Evolutionary conservation across 23 tunicate genomes (phyloP).

Genomic region (Ciona savignyi): DNA sequence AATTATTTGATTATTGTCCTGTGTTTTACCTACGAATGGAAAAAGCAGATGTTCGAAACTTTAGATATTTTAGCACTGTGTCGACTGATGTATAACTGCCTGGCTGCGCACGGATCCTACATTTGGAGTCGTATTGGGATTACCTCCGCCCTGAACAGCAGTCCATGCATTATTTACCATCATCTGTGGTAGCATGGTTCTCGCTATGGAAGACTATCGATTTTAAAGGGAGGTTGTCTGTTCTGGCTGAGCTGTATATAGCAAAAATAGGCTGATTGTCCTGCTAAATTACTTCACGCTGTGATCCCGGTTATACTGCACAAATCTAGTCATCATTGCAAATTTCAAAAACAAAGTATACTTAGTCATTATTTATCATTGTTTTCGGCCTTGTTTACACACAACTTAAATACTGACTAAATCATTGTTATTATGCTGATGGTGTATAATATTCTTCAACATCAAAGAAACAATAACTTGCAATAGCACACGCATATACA

Average conservation of each 20-base stretch:
- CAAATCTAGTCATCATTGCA: background rate
- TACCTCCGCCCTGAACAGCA: background rate
- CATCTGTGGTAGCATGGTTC: background rate
- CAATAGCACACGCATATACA: too few species aligned
- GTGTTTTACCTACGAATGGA: background rate
- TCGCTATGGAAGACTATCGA: background rate
- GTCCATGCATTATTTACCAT: constrained; percentile 1
- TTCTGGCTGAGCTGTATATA: background rate
- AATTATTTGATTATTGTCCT: background rate
- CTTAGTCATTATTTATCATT: too few species aligned
- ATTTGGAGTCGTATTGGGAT: background rate
- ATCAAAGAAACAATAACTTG: too few species aligned
- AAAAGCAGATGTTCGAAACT: background rate
- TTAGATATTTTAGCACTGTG: background rate
- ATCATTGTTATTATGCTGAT: too few species aligned
- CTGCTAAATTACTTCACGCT: background rate
- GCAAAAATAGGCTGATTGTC: background rate
- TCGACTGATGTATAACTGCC: background rate
- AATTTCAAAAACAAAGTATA: background rate
- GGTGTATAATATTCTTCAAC: too few species aligned
- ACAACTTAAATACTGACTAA: too few species aligned
- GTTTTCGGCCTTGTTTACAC: too few species aligned
- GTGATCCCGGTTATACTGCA: background rate
- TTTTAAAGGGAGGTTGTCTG: background rate
- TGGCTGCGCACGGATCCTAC: background rate